These are phyloP conservation scores for Dusona sp. DNA, from an alignment of 2,888 invertebrate species.

Conservation along the genomic window DNA sequence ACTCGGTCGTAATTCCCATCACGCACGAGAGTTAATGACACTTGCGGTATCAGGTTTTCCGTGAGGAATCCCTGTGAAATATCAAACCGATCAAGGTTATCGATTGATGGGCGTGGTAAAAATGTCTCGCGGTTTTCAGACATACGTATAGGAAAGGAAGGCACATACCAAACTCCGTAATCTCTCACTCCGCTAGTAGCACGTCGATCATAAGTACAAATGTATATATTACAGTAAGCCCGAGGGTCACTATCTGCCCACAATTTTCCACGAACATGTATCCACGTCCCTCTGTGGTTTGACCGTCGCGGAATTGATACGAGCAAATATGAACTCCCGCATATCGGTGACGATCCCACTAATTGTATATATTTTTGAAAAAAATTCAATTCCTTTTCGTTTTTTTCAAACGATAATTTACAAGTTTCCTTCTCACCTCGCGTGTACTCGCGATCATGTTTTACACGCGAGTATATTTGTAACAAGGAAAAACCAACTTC, in stretches of 20 bases:
- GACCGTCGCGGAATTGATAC: neutral
- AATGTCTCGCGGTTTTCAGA: slow-evolving; percentile 37
- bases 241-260: slow-evolving; percentile 28
- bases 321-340: slow-evolving; percentile 8
- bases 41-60: slow-evolving; percentile 73
- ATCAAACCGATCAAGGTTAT: slow-evolving; percentile 61
- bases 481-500: slow-evolving; percentile 9
- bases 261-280: slow-evolving; percentile 38
- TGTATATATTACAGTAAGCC: slow-evolving; percentile 22
- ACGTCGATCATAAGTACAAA: slow-evolving; percentile 18
- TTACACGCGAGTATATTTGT: neutral
- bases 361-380: slow-evolving; percentile 28
- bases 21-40: slow-evolving; percentile 70
- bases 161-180: slow-evolving; percentile 2
- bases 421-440: neutral
- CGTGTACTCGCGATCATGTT: neutral
- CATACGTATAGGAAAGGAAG: neutral
- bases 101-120: slow-evolving; percentile 59
- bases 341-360: slow-evolving; percentile 14
- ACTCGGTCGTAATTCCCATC: slow-evolving; percentile 11
- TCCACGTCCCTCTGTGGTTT: slow-evolving; percentile 30
- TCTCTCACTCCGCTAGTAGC: slow-evolving; percentile 1
- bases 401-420: neutral
- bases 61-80: slow-evolving; percentile 72
- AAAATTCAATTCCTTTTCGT: neutral